These are phyloP conservation scores for Thermophis baileyi DNA, from an alignment of 2,113 vertebrate genomes.

Conservation along the genomic window DNA sequence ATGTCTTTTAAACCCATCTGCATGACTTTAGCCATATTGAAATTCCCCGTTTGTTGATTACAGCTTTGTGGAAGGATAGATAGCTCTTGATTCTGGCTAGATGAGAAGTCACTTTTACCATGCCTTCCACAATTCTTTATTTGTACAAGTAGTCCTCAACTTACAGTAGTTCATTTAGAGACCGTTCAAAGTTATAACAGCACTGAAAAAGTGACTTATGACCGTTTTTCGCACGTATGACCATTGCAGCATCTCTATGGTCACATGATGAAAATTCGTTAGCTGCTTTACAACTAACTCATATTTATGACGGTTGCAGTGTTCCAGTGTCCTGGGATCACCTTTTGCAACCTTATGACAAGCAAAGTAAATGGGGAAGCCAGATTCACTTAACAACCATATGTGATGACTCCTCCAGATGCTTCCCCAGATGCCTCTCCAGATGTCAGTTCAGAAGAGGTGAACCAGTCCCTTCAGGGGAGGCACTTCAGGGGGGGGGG, in stretches of 20 bases:
- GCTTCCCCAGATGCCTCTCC: background rate
- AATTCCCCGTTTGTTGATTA: background rate
- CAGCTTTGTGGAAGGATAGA: background rate
- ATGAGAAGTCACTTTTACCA: background rate
- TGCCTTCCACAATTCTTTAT: background rate
- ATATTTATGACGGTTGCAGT: background rate
- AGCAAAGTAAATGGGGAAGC: background rate
- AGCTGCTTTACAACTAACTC: background rate
- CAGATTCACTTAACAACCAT: background rate
- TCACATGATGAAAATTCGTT: background rate
- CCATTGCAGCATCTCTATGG: background rate
- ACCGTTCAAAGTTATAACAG: background rate
- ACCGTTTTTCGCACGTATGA: background rate
- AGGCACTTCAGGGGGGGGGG: no score
- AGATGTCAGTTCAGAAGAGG: background rate
- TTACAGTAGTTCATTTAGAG: background rate
- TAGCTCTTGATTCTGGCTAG: background rate
- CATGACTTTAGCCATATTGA: background rate
- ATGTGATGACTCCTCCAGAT: background rate
- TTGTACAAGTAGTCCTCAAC: background rate
- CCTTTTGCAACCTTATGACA: background rate
- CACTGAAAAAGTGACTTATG: background rate
- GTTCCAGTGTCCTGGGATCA: background rate
- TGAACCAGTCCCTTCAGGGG: background rate
- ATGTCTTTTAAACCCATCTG: background rate